Base-by-base conservation (phyloP, 1,140 invertebrate species). In the Oncopodura yosiiana region DNA sequence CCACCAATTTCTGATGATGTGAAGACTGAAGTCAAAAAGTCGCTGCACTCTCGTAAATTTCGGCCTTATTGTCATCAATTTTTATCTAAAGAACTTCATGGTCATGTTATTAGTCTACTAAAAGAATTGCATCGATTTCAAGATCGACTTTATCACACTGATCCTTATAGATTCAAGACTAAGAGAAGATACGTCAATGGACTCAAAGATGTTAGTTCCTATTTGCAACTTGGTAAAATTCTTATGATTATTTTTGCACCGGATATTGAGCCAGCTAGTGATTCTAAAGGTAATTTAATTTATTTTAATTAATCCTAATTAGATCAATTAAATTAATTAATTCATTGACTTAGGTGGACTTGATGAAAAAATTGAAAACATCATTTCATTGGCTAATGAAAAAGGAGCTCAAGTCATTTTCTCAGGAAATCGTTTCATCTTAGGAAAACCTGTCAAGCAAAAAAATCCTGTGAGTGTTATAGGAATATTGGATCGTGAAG, bases 231-330 rank as follows among this genome's bases (percentile, higher is more conserved):
- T 24, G 73, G 73, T 30, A 79, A 78, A 65, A 67, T 81, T 2
- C 77, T 75, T 61, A 67, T 78, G 56, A 65, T 82, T 1, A 69
- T 82, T 1, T 68, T 82, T 48, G 80, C 80, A 3, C 74, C 80
- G 2, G 70, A 75, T 43, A 69, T 73, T 45, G 72, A 75, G 50
- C 37, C 19, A 3, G 55, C 39, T 30, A 21, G 23, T 18, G 50
- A 23, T 49, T 42, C 23, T 36, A n/a, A 56, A 56, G 58, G 58
- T 60, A 18, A 11, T 4, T 3, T 34, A 23, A 9, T 23, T 44
- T 8, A 44, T 44, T 26, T 9, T 11, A 11, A 21, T n/a, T 48
- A 8, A 5, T 8, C 21, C 24, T 3, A 9, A 9, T 9, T 9
- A 19, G 37, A 5, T 12, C 14, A 21, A 23, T n/a, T 45, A 32